These are phyloP conservation scores for Merodon equestris DNA, from an alignment of 2,888 invertebrate genomes.

Conservation along the genomic window DNA sequence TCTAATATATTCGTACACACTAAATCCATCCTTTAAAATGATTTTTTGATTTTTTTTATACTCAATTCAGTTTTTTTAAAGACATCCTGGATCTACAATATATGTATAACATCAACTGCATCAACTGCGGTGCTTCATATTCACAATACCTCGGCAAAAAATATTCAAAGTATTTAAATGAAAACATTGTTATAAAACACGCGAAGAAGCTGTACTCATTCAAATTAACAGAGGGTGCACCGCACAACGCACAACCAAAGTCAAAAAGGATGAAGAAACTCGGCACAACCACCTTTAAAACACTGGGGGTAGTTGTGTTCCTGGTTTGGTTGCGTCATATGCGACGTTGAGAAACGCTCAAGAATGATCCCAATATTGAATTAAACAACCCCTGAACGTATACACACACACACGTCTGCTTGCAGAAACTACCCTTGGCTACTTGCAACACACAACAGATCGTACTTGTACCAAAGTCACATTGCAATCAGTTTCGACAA, in stretches of 20 bases:
- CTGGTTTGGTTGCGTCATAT: constrained; percentile 65
- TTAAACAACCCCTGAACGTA: constrained; percentile 48
- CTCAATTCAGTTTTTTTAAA: too few species aligned
- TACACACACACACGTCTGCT: constrained; percentile 34
- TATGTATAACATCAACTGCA: too few species aligned
- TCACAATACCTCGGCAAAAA: constrained; percentile 15
- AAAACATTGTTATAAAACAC: constrained; percentile 46
- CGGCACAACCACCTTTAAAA: constrained; percentile 33
- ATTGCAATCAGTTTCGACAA: constrained; percentile 52
- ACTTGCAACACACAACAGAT: constrained; percentile 53
- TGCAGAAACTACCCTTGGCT: constrained; percentile 38
- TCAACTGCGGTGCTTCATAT: constrained; percentile 51
- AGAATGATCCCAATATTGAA: constrained; percentile 63
- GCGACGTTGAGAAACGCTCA: constrained; percentile 59
- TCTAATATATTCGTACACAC: too few species aligned
- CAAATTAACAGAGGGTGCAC: too few species aligned
- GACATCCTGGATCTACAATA: too few species aligned
- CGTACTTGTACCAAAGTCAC: constrained; percentile 39
- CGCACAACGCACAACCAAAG: constrained; percentile 43
- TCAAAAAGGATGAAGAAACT: constrained; percentile 34
- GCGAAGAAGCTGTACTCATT: constrained; percentile 35
- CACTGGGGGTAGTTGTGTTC: constrained; percentile 54
- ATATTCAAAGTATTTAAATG: constrained; percentile 39
- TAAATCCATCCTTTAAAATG: too few species aligned
- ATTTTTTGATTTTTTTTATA: too few species aligned